phyloP scores from a whole-genome alignment of 2,888 invertebrate species.

The Eilema depressum region DNA sequence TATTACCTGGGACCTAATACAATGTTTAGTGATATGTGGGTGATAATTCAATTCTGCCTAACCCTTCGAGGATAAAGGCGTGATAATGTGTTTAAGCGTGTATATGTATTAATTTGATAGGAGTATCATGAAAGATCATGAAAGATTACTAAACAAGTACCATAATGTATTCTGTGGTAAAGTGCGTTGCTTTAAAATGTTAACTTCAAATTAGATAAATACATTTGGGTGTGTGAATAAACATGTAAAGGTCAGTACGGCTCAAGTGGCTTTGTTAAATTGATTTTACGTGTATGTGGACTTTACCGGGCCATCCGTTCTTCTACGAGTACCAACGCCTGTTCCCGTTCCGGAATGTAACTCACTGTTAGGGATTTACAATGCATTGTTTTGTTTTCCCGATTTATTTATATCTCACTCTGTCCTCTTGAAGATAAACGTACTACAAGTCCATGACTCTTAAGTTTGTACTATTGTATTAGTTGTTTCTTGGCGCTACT shows the following conservation, averaged over 20 bases:
- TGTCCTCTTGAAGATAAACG: slow-evolving; percentile 34
- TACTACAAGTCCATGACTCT: slow-evolving; percentile 18
- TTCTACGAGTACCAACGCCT: slow-evolving; percentile 62
- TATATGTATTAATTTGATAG: too few relatives aligned
- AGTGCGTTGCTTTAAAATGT: background rate
- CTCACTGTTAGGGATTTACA: slow-evolving; percentile 67
- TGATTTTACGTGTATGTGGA: slow-evolving; percentile 85
- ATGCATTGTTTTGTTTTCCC: slow-evolving; percentile 59
- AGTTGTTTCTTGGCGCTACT: slow-evolving; percentile 21
- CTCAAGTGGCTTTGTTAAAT: slow-evolving; percentile 83
- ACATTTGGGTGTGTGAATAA: slow-evolving; percentile 65
- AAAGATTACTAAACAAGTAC: background rate
- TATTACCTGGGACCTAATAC: too few relatives aligned
- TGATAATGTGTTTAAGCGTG: too few relatives aligned
- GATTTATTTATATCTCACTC: slow-evolving; percentile 41
- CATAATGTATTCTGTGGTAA: background rate
- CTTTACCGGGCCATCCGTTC: slow-evolving; percentile 63
- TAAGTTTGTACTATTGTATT: slow-evolving; percentile 16
- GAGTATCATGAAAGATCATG: background rate
- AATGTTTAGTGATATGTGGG: too few relatives aligned
- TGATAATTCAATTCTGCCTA: too few relatives aligned
- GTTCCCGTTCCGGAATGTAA: slow-evolving; percentile 54
- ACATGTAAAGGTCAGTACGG: slow-evolving; percentile 75
- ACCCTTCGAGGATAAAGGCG: too few relatives aligned
- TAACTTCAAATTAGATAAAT: slow-evolving; percentile 29